Evolutionary conservation across 2,888 invertebrate genomes (phyloP).

Genomic region (Stictocephala bisonia): DNA sequence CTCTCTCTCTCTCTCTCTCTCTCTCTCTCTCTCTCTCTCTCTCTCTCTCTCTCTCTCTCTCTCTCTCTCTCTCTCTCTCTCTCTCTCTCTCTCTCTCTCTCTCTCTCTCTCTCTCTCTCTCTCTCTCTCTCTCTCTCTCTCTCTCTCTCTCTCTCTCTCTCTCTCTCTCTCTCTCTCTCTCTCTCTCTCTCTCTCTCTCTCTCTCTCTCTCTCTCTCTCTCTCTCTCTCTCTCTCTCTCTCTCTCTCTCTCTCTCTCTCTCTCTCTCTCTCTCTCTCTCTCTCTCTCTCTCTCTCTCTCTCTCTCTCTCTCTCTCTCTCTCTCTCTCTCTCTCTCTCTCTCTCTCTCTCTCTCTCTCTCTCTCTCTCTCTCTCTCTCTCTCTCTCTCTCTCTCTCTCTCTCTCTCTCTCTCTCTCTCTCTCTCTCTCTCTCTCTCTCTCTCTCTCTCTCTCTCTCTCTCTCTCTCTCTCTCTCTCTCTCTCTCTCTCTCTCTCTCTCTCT

Average conservation of each 20-base stretch:
- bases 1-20: too few relatives aligned
- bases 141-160: background rate
- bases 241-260: background rate
- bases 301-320: background rate
- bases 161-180: conserved; percentile 16
- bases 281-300: background rate
- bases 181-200: background rate
- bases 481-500: conserved; percentile 29
- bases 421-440: conserved; percentile 23
- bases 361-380: conserved; percentile 27
- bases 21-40: too few relatives aligned
- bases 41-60: background rate
- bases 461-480: background rate
- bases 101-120: background rate
- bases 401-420: conserved; percentile 43
- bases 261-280: background rate
- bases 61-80: background rate
- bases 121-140: background rate
- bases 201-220: background rate
- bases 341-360: conserved; percentile 31
- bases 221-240: background rate
- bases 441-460: conserved; percentile 3
- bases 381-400: conserved; percentile 23
- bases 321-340: conserved; percentile 27
- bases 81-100: background rate